Percentiles rank a stretch among this genome's conserved stretches.
Evolutionary conservation across 1,140 invertebrate genomes (phyloP).

Genomic region (Diabrotica virgifera): DNA sequence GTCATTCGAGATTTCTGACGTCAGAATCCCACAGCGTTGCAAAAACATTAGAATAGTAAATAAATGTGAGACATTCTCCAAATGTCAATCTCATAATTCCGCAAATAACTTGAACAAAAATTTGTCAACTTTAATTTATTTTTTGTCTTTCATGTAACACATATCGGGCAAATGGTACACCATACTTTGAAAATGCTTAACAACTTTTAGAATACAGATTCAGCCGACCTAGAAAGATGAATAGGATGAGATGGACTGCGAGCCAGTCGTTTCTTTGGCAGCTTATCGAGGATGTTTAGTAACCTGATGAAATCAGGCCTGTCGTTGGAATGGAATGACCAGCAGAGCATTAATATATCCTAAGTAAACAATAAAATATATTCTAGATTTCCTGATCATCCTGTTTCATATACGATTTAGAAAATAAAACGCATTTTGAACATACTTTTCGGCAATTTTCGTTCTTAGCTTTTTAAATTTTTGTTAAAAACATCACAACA

Average conservation of each 20-base stretch:
- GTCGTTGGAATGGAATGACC: conserved; percentile 80
- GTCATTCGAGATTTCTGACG: no score
- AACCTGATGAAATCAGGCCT: conserved; percentile 88
- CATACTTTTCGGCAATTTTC: no score
- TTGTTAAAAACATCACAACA: no score
- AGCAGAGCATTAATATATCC: conserved; percentile 97
- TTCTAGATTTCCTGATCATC: no score
- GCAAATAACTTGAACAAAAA: neutral
- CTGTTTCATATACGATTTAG: no score
- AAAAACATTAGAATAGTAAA: no score
- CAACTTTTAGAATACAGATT: conserved; percentile 77
- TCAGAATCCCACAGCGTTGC: no score
- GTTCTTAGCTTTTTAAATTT: no score
- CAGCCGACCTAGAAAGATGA: conserved; percentile 86
- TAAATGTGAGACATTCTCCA: no score
- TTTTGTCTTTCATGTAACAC: neutral
- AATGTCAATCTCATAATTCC: no score
- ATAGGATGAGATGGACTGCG: conserved; percentile 97
- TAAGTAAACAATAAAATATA: conserved; percentile 44
- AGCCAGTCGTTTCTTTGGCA: conserved; percentile 91
- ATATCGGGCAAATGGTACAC: neutral
- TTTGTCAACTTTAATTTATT: no score
- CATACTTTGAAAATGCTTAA: neutral
- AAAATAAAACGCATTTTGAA: no score
- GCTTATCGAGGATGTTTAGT: conserved; percentile 79